phyloP scores from a whole-genome alignment of 2,113 vertebrate genomes.

The Glaucidium brasilianum region DNA sequence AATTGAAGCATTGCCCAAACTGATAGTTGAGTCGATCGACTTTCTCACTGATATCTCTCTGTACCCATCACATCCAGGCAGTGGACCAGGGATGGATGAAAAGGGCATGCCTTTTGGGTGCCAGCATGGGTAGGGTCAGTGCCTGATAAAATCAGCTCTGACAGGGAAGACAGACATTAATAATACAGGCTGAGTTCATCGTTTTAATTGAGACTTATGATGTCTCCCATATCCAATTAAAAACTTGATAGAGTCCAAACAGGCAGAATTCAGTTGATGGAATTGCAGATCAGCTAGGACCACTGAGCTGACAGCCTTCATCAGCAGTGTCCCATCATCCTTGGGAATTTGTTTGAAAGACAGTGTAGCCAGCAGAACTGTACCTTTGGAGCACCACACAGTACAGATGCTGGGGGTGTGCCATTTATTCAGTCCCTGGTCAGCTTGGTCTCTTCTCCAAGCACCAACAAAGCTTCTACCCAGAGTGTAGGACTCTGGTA shows the following conservation, averaged over 20 bases:
- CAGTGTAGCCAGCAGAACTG: background rate
- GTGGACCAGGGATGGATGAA: background rate
- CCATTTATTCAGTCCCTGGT: background rate
- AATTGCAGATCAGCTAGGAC: background rate
- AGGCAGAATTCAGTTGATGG: background rate
- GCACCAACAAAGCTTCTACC: background rate
- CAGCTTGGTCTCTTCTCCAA: background rate
- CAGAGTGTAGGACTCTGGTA: background rate
- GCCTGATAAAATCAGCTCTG: background rate
- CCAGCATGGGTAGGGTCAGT: background rate
- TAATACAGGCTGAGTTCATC: background rate
- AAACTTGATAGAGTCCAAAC: conserved; percentile 1
- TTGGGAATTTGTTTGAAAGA: background rate
- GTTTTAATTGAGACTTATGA: conserved; percentile 2
- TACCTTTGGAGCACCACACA: background rate
- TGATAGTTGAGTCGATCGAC: background rate
- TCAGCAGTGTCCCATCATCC: background rate
- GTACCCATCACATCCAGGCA: background rate
- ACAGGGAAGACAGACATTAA: background rate
- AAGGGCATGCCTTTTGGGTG: background rate
- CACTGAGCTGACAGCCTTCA: conserved; percentile 5
- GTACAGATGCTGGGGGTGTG: background rate
- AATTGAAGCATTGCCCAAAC: background rate
- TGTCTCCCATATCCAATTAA: background rate
- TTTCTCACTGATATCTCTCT: background rate